Conservation (phyloP, 2,888 invertebrate genomes). For the Dioctria linearis region DNA sequence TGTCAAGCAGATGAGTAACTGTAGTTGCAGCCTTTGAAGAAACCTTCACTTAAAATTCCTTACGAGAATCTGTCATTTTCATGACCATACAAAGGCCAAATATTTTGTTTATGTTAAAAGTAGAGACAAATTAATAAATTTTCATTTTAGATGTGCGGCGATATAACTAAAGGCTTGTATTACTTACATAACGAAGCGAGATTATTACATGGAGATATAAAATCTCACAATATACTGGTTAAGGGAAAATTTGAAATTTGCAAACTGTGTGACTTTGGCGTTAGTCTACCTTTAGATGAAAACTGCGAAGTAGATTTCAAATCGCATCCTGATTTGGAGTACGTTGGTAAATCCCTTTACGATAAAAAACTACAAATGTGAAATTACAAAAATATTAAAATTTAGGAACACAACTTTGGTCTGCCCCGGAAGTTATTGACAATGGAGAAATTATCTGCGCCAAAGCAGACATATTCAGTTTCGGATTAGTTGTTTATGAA, state of each 20-base stretch:
- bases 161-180: slow-evolving; percentile 80
- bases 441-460: slow-evolving; percentile 74
- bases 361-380: no score
- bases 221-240: slow-evolving; percentile 86
- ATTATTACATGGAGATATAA: slow-evolving; percentile 86
- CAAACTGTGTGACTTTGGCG: slow-evolving; percentile 89
- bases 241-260: slow-evolving; percentile 82
- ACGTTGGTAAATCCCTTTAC: slow-evolving; percentile 73
- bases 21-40: no score
- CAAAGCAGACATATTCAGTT: slow-evolving; percentile 86
- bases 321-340: slow-evolving; percentile 73
- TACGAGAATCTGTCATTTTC: no score
- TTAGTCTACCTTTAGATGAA: slow-evolving; percentile 80
- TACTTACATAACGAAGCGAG: slow-evolving; percentile 83
- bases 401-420: slow-evolving; percentile 84
- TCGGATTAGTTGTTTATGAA: slow-evolving; percentile 86
- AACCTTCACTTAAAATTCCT: no score
- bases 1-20: no score
- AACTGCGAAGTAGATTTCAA: slow-evolving; percentile 76
- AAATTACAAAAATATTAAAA: not conserved
- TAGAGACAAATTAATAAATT: no score
- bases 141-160: slow-evolving; percentile 74
- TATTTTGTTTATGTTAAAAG: no score
- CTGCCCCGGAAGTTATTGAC: slow-evolving; percentile 83
- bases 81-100: no score